Evolutionary conservation across 2,888 invertebrate genomes (phyloP).

Genomic region (Trichopoda pennipes): DNA sequence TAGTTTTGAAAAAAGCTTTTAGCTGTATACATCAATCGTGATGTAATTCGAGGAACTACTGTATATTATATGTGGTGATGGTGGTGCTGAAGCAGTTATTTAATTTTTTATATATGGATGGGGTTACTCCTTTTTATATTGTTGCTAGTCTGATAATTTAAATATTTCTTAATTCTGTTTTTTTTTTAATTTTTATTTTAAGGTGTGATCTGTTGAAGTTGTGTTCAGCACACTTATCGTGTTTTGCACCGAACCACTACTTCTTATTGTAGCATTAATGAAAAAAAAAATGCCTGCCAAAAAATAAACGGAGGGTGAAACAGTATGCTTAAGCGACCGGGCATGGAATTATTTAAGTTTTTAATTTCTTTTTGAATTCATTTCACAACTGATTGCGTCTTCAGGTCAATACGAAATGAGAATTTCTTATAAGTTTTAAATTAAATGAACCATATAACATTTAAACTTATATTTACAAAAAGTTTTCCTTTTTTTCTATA

Average conservation of each 20-base stretch:
- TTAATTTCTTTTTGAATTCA: slow-evolving; percentile 58
- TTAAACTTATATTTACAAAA: background rate
- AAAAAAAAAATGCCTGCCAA: slow-evolving; percentile 31
- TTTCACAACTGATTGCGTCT: slow-evolving; percentile 67
- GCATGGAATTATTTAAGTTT: slow-evolving; percentile 42
- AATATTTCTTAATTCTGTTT: slow-evolving; percentile 35
- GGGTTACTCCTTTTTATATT: slow-evolving; percentile 60
- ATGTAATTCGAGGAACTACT: background rate
- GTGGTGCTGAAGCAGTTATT: slow-evolving; percentile 46
- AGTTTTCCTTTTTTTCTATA: background rate
- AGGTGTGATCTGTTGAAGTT: slow-evolving; percentile 69
- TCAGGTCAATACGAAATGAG: slow-evolving; percentile 62
- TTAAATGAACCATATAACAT: slow-evolving; percentile 58
- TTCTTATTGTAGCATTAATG: slow-evolving; percentile 26
- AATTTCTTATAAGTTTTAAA: slow-evolving; percentile 57
- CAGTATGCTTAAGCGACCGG: background rate
- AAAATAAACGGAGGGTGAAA: slow-evolving; percentile 20
- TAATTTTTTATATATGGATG: slow-evolving; percentile 38
- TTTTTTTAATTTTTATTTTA: slow-evolving; percentile 46
- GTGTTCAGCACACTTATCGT: slow-evolving; percentile 68
- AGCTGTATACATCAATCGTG: no score
- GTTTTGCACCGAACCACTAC: slow-evolving; percentile 58
- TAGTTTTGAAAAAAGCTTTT: no score
- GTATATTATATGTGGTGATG: slow-evolving; percentile 16
- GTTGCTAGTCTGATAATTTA: slow-evolving; percentile 65